phyloP scores from a whole-genome alignment of 2,888 invertebrate genomes.

The Rhingia campestris region DNA sequence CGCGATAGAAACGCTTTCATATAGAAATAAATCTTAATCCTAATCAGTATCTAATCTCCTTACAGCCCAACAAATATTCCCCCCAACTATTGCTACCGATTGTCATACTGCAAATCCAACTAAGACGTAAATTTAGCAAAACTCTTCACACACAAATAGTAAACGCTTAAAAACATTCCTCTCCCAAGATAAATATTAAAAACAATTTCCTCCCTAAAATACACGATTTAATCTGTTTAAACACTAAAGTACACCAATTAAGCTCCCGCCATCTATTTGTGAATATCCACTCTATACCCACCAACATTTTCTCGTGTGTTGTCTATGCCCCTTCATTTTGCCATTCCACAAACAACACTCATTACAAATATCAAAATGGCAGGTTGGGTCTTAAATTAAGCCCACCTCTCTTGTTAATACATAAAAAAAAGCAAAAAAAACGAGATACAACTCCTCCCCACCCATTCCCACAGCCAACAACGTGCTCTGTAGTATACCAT shows the following conservation, averaged over 20 bases:
- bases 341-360: constrained; percentile 71
- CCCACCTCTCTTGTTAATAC: constrained; percentile 77
- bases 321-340: constrained; percentile 72
- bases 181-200: constrained; percentile 62
- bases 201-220: constrained; percentile 71
- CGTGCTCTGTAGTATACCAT: constrained; percentile 24
- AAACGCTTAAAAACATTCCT: constrained; percentile 41
- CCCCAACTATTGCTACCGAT: too few species aligned
- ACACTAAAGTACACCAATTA: constrained; percentile 73
- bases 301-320: constrained; percentile 32
- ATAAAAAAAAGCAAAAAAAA: constrained; percentile 53
- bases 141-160: background rate
- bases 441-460: constrained; percentile 75
- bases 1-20: too few species aligned
- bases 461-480: constrained; percentile 63
- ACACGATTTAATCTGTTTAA: constrained; percentile 74
- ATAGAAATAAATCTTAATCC: too few species aligned
- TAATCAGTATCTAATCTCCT: too few species aligned
- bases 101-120: background rate
- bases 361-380: constrained; percentile 76
- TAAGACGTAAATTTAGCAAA: background rate
- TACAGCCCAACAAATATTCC: too few species aligned
- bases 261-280: constrained; percentile 74
- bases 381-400: constrained; percentile 79
- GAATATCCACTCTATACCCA: constrained; percentile 66